Evolutionary conservation across 2,113 vertebrate species (phyloP).

Genomic region (Oophaga pumilio): DNA sequence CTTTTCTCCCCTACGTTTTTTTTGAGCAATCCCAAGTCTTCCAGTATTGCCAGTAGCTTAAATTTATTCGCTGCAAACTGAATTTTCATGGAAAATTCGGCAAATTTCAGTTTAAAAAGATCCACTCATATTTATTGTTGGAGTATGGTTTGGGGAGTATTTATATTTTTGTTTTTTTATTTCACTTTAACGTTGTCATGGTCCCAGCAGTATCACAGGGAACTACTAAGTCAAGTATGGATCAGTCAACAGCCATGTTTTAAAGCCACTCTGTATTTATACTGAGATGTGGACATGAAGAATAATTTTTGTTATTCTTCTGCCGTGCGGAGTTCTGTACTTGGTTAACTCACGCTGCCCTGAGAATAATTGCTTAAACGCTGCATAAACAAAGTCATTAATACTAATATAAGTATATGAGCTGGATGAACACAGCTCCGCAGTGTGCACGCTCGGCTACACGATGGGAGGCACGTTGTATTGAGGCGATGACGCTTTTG

Average conservation of each 20-base stretch:
- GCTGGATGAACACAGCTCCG: neutral
- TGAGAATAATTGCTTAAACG: constrained; percentile 6
- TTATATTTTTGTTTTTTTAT: neutral
- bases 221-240: neutral
- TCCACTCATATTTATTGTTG: no score
- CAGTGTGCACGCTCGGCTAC: neutral
- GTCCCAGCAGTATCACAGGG: neutral
- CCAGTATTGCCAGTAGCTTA: no score
- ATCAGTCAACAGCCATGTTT: neutral
- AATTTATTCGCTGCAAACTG: no score
- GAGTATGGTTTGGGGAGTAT: neutral
- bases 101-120: no score
- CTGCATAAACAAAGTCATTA: constrained; percentile 28
- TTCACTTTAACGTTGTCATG: neutral
- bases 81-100: no score
- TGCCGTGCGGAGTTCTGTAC: neutral
- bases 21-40: no score
- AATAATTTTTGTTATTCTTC: constrained; percentile 16
- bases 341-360: neutral
- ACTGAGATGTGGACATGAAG: neutral
- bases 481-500: neutral
- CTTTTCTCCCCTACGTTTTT: no score
- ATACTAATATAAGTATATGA: constrained; percentile 31
- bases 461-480: neutral
- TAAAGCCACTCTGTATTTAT: neutral